Evolutionary conservation across 1,140 invertebrate species (phyloP).

Genomic region (Aporrectodea caliginosa): DNA sequence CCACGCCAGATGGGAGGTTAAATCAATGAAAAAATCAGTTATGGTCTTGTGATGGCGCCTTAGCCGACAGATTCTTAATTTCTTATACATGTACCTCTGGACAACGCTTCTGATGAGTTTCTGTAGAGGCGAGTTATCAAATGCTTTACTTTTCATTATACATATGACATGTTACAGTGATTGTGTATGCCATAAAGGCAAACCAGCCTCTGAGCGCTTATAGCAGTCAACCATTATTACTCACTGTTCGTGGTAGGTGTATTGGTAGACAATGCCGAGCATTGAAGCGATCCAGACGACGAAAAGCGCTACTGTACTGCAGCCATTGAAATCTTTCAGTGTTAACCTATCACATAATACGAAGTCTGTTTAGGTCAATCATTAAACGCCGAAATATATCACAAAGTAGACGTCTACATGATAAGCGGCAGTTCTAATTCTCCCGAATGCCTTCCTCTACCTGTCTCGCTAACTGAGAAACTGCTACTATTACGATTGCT

Average conservation of each 20-base stretch:
- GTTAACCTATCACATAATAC: too few species aligned
- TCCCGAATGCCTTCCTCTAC: too few species aligned
- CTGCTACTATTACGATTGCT: too few species aligned
- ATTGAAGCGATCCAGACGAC: slow-evolving; percentile 78
- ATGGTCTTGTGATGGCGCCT: too few species aligned
- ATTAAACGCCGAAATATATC: too few species aligned
- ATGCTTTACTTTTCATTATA: background rate
- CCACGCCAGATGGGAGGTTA: too few species aligned
- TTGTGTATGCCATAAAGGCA: background rate
- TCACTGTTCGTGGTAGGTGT: slow-evolving; percentile 80
- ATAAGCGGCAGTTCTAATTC: too few species aligned
- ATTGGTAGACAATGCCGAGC: slow-evolving; percentile 84
- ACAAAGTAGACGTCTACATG: too few species aligned
- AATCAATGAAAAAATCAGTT: too few species aligned
- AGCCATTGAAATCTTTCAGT: slow-evolving; percentile 53
- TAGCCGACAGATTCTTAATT: background rate
- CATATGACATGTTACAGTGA: background rate
- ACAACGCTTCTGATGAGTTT: background rate
- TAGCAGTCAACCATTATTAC: too few species aligned
- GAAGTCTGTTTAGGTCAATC: too few species aligned
- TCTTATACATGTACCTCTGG: background rate
- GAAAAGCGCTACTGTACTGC: slow-evolving; percentile 70
- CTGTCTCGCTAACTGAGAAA: too few species aligned
- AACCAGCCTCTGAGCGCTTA: background rate
- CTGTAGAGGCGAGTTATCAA: background rate